Evolutionary conservation across 2,888 invertebrate genomes (phyloP), one percentile per base, ranked within the genome.

Genomic region (Drosophila stalkeri): DNA sequence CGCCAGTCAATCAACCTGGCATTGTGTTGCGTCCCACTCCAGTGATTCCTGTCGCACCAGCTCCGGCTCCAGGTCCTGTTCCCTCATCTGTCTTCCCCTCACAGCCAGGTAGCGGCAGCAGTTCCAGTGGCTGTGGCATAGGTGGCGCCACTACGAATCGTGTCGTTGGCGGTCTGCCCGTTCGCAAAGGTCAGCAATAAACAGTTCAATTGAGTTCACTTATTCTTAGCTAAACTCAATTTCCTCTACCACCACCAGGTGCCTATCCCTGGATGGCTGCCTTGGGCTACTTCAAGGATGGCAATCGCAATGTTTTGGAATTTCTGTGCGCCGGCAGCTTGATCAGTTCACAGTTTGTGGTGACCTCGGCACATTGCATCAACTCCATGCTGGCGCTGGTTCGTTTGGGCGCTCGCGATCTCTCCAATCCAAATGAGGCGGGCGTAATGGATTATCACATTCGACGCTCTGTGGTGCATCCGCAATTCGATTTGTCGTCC

Each of bases 191-290:
- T 92, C 51, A 67, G 64, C 23, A 20, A 16, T 9, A 9, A 23
- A 23, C 3, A 16, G 6, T 44, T 9, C 18, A 20, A 16, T 18
- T 14, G 5, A 8, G 37, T 14, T 12, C 5, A 9, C 12, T 27
- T 6, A n/a, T n/a, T 33, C 11, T n/a, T 1, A 33, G n/a, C 33
- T 16, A 4, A 43, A 5, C n/a, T 12, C 0, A 7, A 3, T 16
- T 12, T 8, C 6, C 1, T 41, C 27, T 6, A 0, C 20, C 7
- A 0, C 20, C 7, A 12, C 7, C n/a, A 64, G 97, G 96, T 31
- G 94, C 95, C 54, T 96, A 96, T 95, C 97, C 97, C 0, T 97
- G 97, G 97, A 95, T 97, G 94, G 97, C 96, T 1, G 96, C 96
- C 12, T 95, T 97, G 75, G 96, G 95, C 86, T 94, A 96, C 70